These are phyloP conservation scores for Pterobdella sp. DNA, from an alignment of 2,888 invertebrate species.

Conservation along the genomic window DNA sequence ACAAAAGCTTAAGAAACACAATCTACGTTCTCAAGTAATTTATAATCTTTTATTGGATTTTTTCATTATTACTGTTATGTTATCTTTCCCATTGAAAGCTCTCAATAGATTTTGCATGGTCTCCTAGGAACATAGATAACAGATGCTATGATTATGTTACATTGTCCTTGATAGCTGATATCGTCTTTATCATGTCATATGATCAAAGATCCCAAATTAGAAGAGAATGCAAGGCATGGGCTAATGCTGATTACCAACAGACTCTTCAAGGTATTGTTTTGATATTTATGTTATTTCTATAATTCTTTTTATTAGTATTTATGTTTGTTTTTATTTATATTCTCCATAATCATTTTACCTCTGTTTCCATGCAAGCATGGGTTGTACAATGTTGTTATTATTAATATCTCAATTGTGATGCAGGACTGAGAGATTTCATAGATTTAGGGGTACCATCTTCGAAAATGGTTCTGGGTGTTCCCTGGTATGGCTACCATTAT, in stretches of 20 bases:
- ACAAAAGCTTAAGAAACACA: conserved; percentile 40
- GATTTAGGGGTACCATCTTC: conserved; percentile 42
- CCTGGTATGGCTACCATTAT: conserved; percentile 53
- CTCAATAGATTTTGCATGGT: conserved; percentile 52
- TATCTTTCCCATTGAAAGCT: conserved; percentile 40
- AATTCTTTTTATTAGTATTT: background rate
- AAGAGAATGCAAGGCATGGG: conserved; percentile 44
- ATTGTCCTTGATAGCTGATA: conserved; percentile 46
- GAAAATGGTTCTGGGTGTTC: conserved; percentile 49
- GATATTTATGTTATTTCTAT: background rate
- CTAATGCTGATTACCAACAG: conserved; percentile 43
- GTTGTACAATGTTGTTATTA: background rate
- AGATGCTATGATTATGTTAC: conserved; percentile 50
- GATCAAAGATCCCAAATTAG: conserved; percentile 51
- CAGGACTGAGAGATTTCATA: conserved; percentile 46
- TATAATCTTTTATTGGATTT: background rate
- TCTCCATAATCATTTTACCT: background rate
- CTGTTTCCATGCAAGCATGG: background rate
- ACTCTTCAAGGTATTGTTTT: conserved; percentile 40
- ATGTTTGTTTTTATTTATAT: background rate
- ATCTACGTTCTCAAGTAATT: conserved; percentile 37
- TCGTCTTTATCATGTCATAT: conserved; percentile 52
- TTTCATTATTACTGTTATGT: background rate
- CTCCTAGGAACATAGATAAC: conserved; percentile 47
- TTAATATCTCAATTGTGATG: too few relatives aligned